These are phyloP conservation scores for Acrobeloides nanus DNA, from an alignment of 2,888 invertebrate species.

Conservation along the genomic window DNA sequence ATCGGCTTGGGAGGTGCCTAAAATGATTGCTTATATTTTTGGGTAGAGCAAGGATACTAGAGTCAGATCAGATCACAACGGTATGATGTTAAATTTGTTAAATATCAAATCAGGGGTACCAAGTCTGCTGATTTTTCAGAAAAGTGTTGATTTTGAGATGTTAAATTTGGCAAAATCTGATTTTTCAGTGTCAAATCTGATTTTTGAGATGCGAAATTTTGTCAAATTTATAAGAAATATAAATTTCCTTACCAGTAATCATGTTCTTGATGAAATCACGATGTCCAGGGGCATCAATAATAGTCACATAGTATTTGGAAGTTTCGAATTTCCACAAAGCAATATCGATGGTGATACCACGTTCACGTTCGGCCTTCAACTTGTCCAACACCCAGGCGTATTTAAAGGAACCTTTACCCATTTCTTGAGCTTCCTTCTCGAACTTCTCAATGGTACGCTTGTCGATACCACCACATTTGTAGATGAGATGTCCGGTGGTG, in stretches of 20 bases:
- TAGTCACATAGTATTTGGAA: conserved; percentile 57
- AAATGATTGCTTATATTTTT: too few species aligned
- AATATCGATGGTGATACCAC: conserved; percentile 54
- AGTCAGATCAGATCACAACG: too few species aligned
- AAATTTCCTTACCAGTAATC: conserved; percentile 92
- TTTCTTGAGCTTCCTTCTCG: conserved; percentile 97
- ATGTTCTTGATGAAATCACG: conserved; percentile 99
- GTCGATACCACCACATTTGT: too few species aligned
- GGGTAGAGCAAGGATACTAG: too few species aligned
- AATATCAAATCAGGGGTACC: conserved; percentile 8
- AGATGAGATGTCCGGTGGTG: too few species aligned
- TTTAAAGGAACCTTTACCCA: conserved; percentile 35
- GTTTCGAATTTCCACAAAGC: conserved; percentile 54
- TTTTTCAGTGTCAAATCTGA: too few species aligned
- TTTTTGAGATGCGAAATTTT: too few species aligned
- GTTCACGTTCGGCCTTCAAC: conserved; percentile 67
- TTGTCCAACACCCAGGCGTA: conserved; percentile 99
- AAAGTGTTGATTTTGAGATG: too few species aligned
- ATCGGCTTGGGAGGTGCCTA: conserved; percentile 66
- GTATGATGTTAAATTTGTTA: conserved; percentile 7
- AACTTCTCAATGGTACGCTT: conserved; percentile 99
- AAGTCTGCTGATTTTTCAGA: too few species aligned
- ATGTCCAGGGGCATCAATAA: conserved; percentile 99
- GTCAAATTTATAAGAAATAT: too few species aligned
- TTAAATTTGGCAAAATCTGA: too few species aligned